phyloP scores from a whole-genome alignment of 2,113 vertebrate genomes.

The Bos indicus region DNA sequence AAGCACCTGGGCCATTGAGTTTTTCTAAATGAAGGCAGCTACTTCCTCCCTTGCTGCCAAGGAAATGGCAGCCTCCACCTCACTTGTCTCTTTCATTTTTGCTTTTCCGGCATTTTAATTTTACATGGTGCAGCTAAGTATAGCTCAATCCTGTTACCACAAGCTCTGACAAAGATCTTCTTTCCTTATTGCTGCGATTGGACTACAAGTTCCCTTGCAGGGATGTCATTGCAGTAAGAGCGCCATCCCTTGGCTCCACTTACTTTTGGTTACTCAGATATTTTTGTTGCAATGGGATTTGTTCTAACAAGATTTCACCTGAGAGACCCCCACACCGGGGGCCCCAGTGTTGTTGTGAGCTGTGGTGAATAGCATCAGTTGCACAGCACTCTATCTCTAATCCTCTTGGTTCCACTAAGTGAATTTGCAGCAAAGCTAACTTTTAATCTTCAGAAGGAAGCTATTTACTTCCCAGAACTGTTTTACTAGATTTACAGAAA shows the following conservation, averaged over 20 bases:
- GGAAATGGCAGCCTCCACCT: not conserved
- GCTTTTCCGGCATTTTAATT: not conserved
- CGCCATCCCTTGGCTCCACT: not conserved
- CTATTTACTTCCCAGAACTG: not conserved
- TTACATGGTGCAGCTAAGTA: not conserved
- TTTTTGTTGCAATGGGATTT: not conserved
- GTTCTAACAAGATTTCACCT: not conserved
- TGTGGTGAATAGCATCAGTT: not conserved
- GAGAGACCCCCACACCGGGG: not conserved
- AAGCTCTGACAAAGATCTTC: not conserved
- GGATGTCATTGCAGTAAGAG: not conserved
- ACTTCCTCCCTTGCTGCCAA: not conserved
- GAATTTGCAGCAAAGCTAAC: not conserved
- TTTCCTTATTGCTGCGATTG: not conserved
- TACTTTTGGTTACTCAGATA: not conserved
- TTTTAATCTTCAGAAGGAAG: constrained; percentile 42
- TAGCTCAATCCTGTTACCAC: not conserved
- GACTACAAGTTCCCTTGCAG: not conserved
- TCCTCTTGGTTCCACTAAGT: not conserved
- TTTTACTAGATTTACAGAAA: constrained; percentile 26
- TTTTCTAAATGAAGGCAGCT: not conserved
- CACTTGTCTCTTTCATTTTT: not conserved
- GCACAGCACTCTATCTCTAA: not conserved
- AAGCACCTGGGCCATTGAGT: not conserved
- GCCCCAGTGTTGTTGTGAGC: not conserved